A percentile compares a stretch with the other conserved stretches of the same genome.
Conservation (phyloP, 2,888 invertebrate species). For the Chrysomela aeneicollis region DNA sequence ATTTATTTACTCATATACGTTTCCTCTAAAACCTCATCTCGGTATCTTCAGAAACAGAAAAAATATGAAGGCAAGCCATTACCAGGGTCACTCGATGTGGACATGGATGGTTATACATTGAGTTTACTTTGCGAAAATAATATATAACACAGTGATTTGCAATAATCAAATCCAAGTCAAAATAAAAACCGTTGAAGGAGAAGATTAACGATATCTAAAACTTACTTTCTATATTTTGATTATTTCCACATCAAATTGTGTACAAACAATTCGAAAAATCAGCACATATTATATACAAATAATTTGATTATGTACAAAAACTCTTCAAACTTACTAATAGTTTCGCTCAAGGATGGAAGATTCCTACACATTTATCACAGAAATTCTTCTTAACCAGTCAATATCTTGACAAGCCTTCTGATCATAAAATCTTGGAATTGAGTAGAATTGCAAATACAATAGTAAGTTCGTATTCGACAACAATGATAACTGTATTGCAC, state of each 20-base stretch:
- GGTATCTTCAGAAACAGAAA: no score
- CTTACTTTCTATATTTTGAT: conserved; percentile 20
- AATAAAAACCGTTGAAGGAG: no score
- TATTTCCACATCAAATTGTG: conserved; percentile 18
- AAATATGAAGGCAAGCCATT: no score
- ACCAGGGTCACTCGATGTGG: no score
- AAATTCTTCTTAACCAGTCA: neutral
- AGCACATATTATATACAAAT: conserved; percentile 24
- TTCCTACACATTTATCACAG: conserved; percentile 36
- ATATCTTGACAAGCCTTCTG: conserved; percentile 12
- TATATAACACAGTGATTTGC: no score
- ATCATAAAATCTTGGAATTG: conserved; percentile 20
- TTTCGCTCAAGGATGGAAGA: conserved; percentile 45
- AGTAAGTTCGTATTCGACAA: conserved; percentile 53
- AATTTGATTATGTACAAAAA: conserved; percentile 42
- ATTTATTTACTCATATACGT: no score
- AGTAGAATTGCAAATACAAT: conserved; percentile 51
- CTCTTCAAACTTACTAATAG: conserved; percentile 53
- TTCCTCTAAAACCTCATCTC: no score
- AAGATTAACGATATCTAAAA: conserved; percentile 1
- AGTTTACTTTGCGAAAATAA: no score
- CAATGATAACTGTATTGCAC: conserved; percentile 58
- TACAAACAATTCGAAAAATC: conserved; percentile 18
- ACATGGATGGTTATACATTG: no score
- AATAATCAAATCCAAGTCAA: no score